phyloP scores from a whole-genome alignment of 2,888 invertebrate genomes.

The Pelosia muscerda region DNA sequence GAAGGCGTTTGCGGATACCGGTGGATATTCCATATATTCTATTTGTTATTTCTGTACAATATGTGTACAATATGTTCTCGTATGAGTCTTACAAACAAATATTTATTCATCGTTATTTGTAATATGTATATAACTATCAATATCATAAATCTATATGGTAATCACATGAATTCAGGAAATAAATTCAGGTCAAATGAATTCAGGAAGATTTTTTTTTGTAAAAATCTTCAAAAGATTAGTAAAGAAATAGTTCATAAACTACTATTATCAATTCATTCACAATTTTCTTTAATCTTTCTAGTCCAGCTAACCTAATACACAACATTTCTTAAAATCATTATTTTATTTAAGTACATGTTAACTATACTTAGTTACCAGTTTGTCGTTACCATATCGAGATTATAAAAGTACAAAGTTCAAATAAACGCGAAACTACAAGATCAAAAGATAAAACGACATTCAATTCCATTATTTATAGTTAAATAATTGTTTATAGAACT shows the following conservation, averaged over 20 bases:
- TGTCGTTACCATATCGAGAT: not conserved
- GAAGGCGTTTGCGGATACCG: conserved; percentile 41
- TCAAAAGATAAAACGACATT: conserved; percentile 7
- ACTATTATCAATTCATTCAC: not conserved
- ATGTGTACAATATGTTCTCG: not conserved
- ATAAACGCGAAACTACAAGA: conserved; percentile 17
- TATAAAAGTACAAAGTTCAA: conserved; percentile 11
- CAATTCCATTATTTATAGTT: conserved; percentile 14
- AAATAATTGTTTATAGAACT: conserved; percentile 19
- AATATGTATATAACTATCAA: not conserved
- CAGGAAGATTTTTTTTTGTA: too few relatives aligned
- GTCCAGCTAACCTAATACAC: not conserved
- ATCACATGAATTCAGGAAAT: too few relatives aligned
- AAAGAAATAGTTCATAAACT: not conserved
- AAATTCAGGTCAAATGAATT: too few relatives aligned
- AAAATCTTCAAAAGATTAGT: not conserved
- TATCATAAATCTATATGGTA: too few relatives aligned
- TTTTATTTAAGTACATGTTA: too few relatives aligned
- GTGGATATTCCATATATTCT: conserved; percentile 57
- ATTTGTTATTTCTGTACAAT: conserved; percentile 35
- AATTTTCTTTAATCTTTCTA: not conserved
- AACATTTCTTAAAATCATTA: not conserved
- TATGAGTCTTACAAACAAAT: not conserved
- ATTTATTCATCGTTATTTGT: too few relatives aligned
- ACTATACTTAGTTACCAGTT: not conserved